A percentile compares a stretch with the other conserved stretches of the same genome.
phyloP scores from a whole-genome alignment of 2,113 vertebrate species.

The Seriola aureovittata region DNA sequence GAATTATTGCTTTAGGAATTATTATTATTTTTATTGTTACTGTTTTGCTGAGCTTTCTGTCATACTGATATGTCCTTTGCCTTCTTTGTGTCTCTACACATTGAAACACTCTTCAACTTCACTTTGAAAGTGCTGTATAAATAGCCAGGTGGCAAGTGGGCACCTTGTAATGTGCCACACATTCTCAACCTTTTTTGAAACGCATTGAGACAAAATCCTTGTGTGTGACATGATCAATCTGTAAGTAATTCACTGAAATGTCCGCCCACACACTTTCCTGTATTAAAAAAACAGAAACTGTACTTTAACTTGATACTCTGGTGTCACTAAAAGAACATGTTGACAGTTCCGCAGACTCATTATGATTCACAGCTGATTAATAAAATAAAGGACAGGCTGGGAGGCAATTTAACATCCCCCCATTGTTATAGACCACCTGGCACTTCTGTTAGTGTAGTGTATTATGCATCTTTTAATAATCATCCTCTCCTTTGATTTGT shows the following conservation, averaged over 20 bases:
- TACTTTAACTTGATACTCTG: not conserved
- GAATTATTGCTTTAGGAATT: not conserved
- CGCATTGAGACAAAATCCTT: not conserved
- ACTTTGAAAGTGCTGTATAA: not conserved
- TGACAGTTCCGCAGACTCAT: constrained; percentile 5
- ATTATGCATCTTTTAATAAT: constrained; percentile 54
- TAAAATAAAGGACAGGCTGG: constrained; percentile 9
- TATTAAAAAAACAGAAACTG: not conserved
- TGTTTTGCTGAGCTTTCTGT: not conserved
- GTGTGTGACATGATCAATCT: not conserved
- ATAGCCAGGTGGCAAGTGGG: not conserved
- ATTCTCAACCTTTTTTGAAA: not conserved
- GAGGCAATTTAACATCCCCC: not conserved
- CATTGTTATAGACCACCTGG: constrained; percentile 40
- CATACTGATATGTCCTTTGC: constrained; percentile 8
- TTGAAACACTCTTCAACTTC: not conserved
- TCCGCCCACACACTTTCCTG: not conserved
- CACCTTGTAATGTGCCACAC: not conserved
- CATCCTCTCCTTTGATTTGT: constrained; percentile 75
- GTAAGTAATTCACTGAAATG: not conserved
- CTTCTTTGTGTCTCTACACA: not conserved
- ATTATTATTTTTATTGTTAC: not conserved
- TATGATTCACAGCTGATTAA: constrained; percentile 32
- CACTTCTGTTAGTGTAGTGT: constrained; percentile 33
- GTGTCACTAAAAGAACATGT: not conserved